Evolutionary conservation across 2,113 vertebrate species (phyloP).

Genomic region (Dasypus novemcinctus): DNA sequence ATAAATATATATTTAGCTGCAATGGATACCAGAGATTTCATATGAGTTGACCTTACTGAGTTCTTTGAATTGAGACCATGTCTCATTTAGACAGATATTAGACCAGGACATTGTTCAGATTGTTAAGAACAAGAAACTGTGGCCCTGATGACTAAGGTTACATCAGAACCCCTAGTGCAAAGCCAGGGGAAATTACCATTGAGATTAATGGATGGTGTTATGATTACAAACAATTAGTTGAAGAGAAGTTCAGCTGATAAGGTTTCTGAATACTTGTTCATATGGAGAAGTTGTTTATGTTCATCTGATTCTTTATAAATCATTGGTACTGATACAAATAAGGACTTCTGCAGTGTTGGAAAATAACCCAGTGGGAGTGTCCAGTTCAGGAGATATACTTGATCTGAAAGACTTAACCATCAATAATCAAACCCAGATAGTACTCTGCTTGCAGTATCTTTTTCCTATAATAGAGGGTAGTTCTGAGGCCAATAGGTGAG

Average conservation of each 20-base stretch:
- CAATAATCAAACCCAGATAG: neutral
- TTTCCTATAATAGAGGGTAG: neutral
- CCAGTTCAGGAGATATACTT: conserved; percentile 3
- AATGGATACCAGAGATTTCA: neutral
- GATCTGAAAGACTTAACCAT: neutral
- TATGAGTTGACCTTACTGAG: conserved; percentile 18
- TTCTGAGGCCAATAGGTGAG: neutral
- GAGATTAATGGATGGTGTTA: conserved; percentile 27
- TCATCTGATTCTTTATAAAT: conserved; percentile 53
- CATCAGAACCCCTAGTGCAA: conserved; percentile 12
- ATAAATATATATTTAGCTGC: neutral
- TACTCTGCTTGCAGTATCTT: neutral
- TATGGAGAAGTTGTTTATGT: conserved; percentile 33
- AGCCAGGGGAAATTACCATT: conserved; percentile 30
- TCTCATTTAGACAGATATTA: conserved; percentile 34
- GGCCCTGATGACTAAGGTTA: conserved; percentile 28
- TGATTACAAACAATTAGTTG: conserved; percentile 45
- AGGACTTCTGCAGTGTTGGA: neutral
- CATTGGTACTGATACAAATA: neutral
- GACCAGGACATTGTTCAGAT: neutral
- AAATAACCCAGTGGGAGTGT: neutral
- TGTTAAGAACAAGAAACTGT: neutral
- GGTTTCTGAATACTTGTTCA: conserved; percentile 37
- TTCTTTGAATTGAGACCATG: neutral
- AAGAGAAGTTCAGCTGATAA: conserved; percentile 41